A percentile compares a stretch with the other conserved stretches of the same genome.
Conservation (phyloP, 2,113 vertebrate genomes). For the Turnix velox region DNA sequence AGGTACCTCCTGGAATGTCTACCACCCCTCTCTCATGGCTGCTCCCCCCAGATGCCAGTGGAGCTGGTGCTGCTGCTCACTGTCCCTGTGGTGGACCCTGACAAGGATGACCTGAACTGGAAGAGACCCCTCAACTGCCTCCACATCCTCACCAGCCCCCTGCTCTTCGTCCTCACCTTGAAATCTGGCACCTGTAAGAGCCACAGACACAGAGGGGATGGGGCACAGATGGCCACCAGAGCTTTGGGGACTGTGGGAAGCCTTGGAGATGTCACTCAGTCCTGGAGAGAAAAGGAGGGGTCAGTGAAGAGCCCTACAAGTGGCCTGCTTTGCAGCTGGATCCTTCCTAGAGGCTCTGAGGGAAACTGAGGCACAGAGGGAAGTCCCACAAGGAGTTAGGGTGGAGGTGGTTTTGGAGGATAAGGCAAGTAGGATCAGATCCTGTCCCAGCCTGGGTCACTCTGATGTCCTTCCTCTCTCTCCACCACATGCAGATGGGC, state of each 20-base stretch:
- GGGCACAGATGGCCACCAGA: neutral
- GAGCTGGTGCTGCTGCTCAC: conserved; percentile 88
- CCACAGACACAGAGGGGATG: neutral
- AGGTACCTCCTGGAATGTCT: neutral
- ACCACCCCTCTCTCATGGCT: neutral
- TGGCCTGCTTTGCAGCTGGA: neutral
- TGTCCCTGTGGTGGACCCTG: conserved; percentile 86
- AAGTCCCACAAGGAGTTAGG: fast-evolving
- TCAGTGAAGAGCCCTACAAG: neutral
- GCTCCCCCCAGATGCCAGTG: conserved; percentile 75
- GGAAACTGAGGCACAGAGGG: neutral
- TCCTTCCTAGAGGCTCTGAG: neutral
- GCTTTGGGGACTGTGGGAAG: neutral
- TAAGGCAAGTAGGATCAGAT: neutral
- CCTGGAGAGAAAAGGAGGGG: neutral
- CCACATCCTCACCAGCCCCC: conserved; percentile 82
- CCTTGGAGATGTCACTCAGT: neutral
- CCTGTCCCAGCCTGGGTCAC: neutral
- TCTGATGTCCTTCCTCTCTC: neutral
- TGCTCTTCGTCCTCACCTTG: conserved; percentile 83
- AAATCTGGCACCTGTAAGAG: conserved; percentile 88
- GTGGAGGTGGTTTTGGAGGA: neutral
- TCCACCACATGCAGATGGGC: conserved; percentile 71
- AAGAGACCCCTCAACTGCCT: conserved; percentile 93
- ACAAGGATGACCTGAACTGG: conserved; percentile 92